These are phyloP conservation scores for Morpho helenor DNA, from an alignment of 2,888 invertebrate species.

Conservation along the genomic window DNA sequence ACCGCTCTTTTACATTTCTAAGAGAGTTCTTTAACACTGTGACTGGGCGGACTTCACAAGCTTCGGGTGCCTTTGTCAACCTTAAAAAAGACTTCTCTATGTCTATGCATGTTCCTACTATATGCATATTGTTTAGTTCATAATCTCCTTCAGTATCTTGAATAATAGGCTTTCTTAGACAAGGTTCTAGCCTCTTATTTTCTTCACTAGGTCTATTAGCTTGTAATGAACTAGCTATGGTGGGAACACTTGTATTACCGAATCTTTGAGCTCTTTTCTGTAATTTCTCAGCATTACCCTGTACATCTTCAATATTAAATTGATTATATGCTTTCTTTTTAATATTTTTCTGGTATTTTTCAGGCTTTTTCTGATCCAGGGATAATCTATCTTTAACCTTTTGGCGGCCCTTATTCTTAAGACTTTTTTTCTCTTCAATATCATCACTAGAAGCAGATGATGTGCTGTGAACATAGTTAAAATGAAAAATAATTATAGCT, in stretches of 20 bases:
- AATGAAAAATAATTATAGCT: neutral
- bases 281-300: slow-evolving; percentile 87
- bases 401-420: slow-evolving; percentile 61
- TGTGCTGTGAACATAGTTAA: slow-evolving; percentile 53
- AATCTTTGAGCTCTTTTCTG: slow-evolving; percentile 95
- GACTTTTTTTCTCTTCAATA: slow-evolving; percentile 68
- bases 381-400: slow-evolving; percentile 80
- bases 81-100: slow-evolving; percentile 98
- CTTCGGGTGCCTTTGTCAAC: slow-evolving; percentile 96
- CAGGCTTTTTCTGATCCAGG: slow-evolving; percentile 60
- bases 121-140: slow-evolving; percentile 92
- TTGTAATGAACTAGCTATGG: slow-evolving; percentile 69
- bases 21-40: slow-evolving; percentile 91
- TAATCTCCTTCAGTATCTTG: slow-evolving; percentile 85
- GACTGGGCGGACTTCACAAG: slow-evolving; percentile 94
- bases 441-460: slow-evolving; percentile 77
- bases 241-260: slow-evolving; percentile 73
- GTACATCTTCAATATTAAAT: slow-evolving; percentile 82
- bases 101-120: slow-evolving; percentile 96
- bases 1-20: slow-evolving; percentile 93
- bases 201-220: slow-evolving; percentile 31
- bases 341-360: slow-evolving; percentile 69
- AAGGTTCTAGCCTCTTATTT: slow-evolving; percentile 49
- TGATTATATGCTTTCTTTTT: slow-evolving; percentile 83
- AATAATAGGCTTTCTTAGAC: slow-evolving; percentile 53